Percentiles rank a stretch among this genome's conserved stretches.
Conservation (phyloP, 2,113 vertebrate species). For the Dendrocopos noguchii region DNA sequence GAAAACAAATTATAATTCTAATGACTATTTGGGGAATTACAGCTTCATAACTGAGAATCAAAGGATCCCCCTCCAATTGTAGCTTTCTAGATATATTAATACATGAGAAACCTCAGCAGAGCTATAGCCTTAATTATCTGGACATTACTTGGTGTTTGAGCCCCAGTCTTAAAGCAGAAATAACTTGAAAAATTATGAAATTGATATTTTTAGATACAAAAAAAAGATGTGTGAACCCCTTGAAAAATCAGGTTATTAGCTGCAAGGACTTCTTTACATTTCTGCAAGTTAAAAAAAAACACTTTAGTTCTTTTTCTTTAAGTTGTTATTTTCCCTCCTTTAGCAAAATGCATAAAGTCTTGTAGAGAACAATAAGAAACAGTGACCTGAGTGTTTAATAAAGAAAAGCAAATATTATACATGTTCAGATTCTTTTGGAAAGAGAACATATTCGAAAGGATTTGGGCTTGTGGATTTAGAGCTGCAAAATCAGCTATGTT, state of each 20-base stretch:
- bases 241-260: not conserved
- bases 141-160: not conserved
- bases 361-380: not conserved
- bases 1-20: not conserved
- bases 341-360: not conserved
- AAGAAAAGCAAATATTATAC: not conserved
- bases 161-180: not conserved
- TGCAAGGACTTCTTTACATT: not conserved
- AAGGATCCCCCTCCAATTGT: not conserved
- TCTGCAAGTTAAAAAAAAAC: not conserved
- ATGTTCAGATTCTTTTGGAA: not conserved
- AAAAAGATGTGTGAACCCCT: fast-evolving
- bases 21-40: not conserved
- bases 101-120: not conserved
- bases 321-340: not conserved
- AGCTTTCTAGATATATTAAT: not conserved
- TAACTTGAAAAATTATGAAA: not conserved
- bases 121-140: not conserved
- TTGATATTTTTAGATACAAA: not conserved
- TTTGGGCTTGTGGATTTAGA: not conserved
- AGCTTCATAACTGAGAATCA: not conserved
- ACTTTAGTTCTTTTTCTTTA: not conserved
- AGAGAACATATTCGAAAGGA: not conserved
- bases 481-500: not conserved
- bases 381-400: not conserved